phyloP scores from a whole-genome alignment of 2,113 vertebrate genomes.

The Oceanodroma tethys region DNA sequence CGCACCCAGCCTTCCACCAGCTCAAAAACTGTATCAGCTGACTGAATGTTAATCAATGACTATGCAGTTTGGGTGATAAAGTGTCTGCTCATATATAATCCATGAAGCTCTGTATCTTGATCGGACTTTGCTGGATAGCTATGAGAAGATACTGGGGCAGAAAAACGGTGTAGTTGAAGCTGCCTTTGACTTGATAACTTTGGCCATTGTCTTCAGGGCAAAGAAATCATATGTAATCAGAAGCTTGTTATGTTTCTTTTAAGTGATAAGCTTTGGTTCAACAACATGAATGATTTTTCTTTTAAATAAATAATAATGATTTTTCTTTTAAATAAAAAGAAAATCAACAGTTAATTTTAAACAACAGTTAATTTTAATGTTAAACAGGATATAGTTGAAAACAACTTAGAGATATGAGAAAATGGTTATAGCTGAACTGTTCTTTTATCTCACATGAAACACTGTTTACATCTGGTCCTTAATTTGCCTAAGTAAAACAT shows the following conservation, averaged over 20 bases:
- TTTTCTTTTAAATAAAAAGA: neutral
- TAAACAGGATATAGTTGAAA: neutral
- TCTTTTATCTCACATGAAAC: neutral
- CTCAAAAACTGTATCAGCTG: neutral
- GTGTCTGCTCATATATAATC: conserved; percentile 16
- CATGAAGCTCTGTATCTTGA: neutral
- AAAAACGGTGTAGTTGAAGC: neutral
- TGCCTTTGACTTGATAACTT: neutral
- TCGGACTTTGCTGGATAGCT: neutral
- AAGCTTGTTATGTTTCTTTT: neutral
- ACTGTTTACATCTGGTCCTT: neutral
- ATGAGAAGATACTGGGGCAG: neutral
- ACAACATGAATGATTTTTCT: neutral
- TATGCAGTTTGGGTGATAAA: conserved; percentile 25
- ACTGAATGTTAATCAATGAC: conserved; percentile 45
- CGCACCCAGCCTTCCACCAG: neutral
- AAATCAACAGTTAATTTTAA: neutral
- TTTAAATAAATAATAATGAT: neutral
- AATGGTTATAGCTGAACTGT: neutral
- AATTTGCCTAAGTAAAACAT: neutral
- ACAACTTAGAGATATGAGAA: neutral
- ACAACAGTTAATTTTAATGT: neutral
- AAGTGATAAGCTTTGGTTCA: neutral
- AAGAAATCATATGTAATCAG: neutral
- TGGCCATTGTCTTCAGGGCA: neutral